Base-by-base conservation (phyloP, 2,113 vertebrate species). In the Psettodes erumei region DNA sequence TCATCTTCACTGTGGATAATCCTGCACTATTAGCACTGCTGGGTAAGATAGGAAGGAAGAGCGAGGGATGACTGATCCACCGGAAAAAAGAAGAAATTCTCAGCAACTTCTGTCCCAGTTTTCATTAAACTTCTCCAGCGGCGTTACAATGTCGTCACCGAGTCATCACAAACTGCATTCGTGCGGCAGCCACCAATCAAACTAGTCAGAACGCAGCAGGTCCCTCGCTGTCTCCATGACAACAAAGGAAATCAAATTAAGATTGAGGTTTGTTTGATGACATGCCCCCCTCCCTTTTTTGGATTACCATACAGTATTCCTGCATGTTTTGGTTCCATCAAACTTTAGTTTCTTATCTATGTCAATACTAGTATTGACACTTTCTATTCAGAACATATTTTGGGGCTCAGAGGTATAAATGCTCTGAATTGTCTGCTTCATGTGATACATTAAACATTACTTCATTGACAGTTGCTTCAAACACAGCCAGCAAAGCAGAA, bases 1-100 rank as follows among this genome's bases (percentile, higher is more conserved):
- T 82, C 66, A 84, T 75, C 78, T 79, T 54, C 61, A 72, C 65
- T 75, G 42, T 28, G 75, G 77, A 84, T 79, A 79, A 87, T 79
- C 51, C 66, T 25, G 25, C 70, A 7, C 72, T 67, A 77, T 75
- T 77, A 77, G 59, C 28, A 48, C 65, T 53, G 43, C 42, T 43
- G 33, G 45, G 47, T 45, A 27, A 68, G 67, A 76, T 10, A 40
- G 27, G 50, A 47, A 38, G 19, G 19, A 28, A 33, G 18, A 51
- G 19, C 16, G 25, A 60, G 37, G 18, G 51, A 61, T 19, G 48
- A 55, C 30, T 70, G 53, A 65, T 70, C 48, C 30, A 15, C 8
- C 28, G 71, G 21, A 40, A 54, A 8, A 25, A 37, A 33, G 10
- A 43, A 18, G 0, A 5, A 43, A 8, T 72, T 55, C 25, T 64